Evolutionary conservation across 2,113 vertebrate genomes (phyloP).

Genomic region (Oenanthe oenanthe): DNA sequence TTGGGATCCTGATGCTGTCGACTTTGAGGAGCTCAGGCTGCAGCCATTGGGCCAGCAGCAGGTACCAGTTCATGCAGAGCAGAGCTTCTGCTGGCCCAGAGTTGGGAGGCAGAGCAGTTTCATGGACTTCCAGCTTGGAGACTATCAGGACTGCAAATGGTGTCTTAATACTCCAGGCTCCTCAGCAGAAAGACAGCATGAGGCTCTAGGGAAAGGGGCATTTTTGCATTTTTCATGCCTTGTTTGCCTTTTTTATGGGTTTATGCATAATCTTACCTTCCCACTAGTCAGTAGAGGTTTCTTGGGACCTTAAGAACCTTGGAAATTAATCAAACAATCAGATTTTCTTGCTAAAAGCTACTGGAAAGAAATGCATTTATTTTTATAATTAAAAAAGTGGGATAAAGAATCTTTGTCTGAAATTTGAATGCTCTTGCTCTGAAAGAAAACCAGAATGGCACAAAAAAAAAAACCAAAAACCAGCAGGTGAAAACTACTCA

Average conservation of each 20-base stretch:
- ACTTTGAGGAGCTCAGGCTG: neutral
- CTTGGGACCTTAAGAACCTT: neutral
- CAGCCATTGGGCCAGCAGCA: neutral
- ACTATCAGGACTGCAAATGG: neutral
- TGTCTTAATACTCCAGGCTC: neutral
- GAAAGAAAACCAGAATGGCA: neutral
- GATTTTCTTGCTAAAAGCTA: neutral
- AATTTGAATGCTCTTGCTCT: neutral
- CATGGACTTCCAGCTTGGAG: neutral
- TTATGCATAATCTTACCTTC: neutral
- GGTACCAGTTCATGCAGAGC: neutral
- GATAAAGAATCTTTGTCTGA: neutral
- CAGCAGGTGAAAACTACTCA: neutral
- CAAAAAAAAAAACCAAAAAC: neutral
- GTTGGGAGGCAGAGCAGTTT: neutral
- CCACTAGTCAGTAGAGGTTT: neutral
- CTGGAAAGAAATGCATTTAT: neutral
- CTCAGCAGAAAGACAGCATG: neutral
- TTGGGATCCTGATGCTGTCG: neutral
- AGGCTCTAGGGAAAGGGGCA: neutral
- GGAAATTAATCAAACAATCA: neutral
- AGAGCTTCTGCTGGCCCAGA: neutral
- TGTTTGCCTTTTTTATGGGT: neutral
- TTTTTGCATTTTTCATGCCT: neutral
- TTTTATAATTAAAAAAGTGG: neutral